These are phyloP conservation scores for Ptyas mucosa DNA, from an alignment of 2,113 vertebrate genomes.

Conservation along the genomic window DNA sequence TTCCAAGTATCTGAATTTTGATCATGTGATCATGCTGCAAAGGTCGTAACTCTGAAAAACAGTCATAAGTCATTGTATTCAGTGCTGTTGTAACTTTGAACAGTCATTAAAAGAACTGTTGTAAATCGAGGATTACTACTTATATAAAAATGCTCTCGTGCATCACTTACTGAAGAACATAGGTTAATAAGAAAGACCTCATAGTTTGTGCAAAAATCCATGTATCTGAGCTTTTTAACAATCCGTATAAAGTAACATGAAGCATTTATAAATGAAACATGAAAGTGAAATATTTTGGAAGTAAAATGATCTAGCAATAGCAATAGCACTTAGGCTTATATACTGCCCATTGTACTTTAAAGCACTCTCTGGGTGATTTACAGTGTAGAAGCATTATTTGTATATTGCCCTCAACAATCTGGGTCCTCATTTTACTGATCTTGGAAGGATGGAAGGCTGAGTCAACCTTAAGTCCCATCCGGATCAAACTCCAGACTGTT, in stretches of 20 bases:
- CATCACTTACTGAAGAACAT: not conserved
- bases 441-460: not conserved
- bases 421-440: not conserved
- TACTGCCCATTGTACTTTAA: not conserved
- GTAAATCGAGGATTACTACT: too few relatives aligned
- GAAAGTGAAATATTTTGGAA: not conserved
- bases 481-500: not conserved
- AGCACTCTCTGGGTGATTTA: not conserved
- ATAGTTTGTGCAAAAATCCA: not conserved
- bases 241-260: not conserved
- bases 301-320: not conserved
- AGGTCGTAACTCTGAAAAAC: too few relatives aligned
- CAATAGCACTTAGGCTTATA: not conserved
- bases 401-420: not conserved
- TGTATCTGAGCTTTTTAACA: not conserved
- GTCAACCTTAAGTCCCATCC: not conserved
- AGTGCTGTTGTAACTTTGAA: too few relatives aligned
- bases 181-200: not conserved
- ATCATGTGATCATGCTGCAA: too few relatives aligned
- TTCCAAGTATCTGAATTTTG: too few relatives aligned
- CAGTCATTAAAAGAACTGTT: too few relatives aligned
- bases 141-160: not conserved
- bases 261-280: not conserved
- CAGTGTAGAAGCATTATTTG: not conserved
- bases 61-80: too few relatives aligned